Percentiles rank a stretch among this genome's conserved stretches.
Evolutionary conservation across 2,888 invertebrate species (phyloP).

Genomic region (Cremastobaeus sp.): DNA sequence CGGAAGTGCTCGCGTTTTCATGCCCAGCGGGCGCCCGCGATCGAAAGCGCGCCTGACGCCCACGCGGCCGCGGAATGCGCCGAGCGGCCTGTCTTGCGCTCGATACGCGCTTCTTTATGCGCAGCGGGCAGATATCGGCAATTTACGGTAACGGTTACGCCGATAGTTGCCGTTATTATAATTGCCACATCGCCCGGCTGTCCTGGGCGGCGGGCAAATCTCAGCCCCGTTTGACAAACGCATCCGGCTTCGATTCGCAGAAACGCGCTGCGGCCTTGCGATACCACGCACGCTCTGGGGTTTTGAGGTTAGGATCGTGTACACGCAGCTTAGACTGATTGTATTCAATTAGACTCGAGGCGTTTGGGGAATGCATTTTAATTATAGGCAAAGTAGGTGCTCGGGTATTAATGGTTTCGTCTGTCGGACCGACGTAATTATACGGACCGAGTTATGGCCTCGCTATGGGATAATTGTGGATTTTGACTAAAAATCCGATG

Average conservation of each 20-base stretch:
- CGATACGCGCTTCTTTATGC: slow-evolving; percentile 55
- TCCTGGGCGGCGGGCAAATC: slow-evolving; percentile 43
- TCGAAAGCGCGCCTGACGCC: slow-evolving; percentile 56
- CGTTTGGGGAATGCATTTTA: neutral
- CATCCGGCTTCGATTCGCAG: slow-evolving; percentile 54
- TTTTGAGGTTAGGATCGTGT: slow-evolving; percentile 11
- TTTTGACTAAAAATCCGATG: no score
- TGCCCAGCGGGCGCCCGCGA: slow-evolving; percentile 36
- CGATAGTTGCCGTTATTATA: slow-evolving; percentile 60
- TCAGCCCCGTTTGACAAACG: slow-evolving; percentile 32
- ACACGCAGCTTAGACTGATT: no score
- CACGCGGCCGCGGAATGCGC: slow-evolving; percentile 35
- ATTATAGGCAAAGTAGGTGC: neutral
- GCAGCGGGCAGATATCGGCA: slow-evolving; percentile 56
- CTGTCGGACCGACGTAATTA: no score
- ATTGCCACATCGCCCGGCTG: slow-evolving; percentile 55
- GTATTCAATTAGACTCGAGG: neutral
- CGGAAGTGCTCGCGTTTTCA: slow-evolving; percentile 32
- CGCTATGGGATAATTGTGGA: no score
- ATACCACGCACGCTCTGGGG: slow-evolving; percentile 3
- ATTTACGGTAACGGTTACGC: slow-evolving; percentile 60
- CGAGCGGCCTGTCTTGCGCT: slow-evolving; percentile 47
- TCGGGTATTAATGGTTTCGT: no score
- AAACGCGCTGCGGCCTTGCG: slow-evolving; percentile 2
- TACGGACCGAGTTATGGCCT: no score